Conservation (phyloP, 2,113 vertebrate genomes). For the Tachysurus fulvidraco region DNA sequence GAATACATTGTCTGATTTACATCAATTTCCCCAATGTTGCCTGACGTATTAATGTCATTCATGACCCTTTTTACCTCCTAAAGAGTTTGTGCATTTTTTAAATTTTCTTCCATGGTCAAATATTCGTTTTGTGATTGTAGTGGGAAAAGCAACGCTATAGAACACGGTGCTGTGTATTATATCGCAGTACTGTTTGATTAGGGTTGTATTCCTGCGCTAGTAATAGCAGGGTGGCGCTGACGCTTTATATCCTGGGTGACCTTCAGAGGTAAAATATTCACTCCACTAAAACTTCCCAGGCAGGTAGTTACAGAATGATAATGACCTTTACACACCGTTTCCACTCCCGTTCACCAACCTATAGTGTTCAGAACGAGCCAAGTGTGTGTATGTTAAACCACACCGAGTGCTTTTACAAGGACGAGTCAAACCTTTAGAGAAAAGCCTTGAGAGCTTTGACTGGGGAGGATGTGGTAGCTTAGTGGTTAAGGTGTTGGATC, state of each 20-base stretch:
- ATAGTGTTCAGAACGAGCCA: background rate
- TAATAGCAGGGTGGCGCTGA: background rate
- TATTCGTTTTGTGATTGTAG: background rate
- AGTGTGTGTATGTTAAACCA: background rate
- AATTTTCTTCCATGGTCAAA: background rate
- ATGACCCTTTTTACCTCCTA: background rate
- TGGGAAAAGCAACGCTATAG: background rate
- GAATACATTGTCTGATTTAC: background rate
- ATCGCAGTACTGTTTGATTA: background rate
- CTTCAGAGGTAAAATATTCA: conserved; percentile 8
- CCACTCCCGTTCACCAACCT: too few species aligned
- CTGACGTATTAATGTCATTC: background rate
- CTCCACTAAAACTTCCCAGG: background rate
- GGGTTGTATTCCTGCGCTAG: background rate
- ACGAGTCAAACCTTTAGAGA: background rate
- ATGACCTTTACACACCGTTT: background rate
- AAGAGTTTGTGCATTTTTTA: background rate
- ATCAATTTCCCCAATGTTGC: background rate
- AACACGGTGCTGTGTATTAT: background rate
- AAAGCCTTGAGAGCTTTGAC: background rate
- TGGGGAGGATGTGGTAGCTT: too few species aligned
- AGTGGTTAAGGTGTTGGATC: too few species aligned
- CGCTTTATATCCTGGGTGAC: background rate
- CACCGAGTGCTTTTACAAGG: background rate
- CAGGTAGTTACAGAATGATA: background rate